A percentile compares a stretch with the other conserved stretches of the same genome.
These are phyloP conservation scores for Hyles vespertilio DNA, from an alignment of 1,140 invertebrate species.

Conservation along the genomic window DNA sequence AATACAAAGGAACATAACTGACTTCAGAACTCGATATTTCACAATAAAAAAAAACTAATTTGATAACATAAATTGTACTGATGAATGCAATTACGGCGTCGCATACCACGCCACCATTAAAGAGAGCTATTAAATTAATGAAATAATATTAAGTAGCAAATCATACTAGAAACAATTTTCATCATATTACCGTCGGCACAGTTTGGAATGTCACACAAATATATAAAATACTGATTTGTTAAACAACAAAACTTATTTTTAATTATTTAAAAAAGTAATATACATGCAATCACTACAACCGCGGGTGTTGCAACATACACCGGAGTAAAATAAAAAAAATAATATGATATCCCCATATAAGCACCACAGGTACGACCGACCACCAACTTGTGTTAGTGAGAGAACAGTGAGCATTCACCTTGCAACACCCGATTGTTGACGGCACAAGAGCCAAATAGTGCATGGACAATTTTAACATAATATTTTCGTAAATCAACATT, in stretches of 20 bases:
- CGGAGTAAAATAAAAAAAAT: slow-evolving; percentile 29
- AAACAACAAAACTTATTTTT: slow-evolving; percentile 57
- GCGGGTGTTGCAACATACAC: slow-evolving; percentile 49
- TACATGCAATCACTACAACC: slow-evolving; percentile 41
- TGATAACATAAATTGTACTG: slow-evolving; percentile 26
- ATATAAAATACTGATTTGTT: slow-evolving; percentile 72
- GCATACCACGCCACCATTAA: slow-evolving; percentile 8
- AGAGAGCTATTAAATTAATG: slow-evolving; percentile 42
- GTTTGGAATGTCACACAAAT: slow-evolving; percentile 72
- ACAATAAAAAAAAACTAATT: slow-evolving; percentile 20
- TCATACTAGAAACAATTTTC: slow-evolving; percentile 30
- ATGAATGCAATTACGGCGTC: slow-evolving; percentile 4
- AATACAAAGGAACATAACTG: slow-evolving; percentile 10
- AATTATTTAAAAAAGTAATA: slow-evolving; percentile 45
- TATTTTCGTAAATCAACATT: no score
- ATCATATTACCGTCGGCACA: slow-evolving; percentile 43
- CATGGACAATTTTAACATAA: no score
- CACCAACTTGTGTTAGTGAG: slow-evolving; percentile 18
- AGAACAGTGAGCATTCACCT: slow-evolving; percentile 32
- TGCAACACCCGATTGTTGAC: slow-evolving; percentile 39
- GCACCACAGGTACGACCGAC: slow-evolving; percentile 17
- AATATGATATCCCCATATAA: slow-evolving; percentile 25
- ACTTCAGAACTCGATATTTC: neutral
- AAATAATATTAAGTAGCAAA: slow-evolving; percentile 36
- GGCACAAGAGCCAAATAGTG: no score